phyloP scores from a whole-genome alignment of 2,797 vertebrate genomes.

The Catamblyrhynchus diadema region DNA sequence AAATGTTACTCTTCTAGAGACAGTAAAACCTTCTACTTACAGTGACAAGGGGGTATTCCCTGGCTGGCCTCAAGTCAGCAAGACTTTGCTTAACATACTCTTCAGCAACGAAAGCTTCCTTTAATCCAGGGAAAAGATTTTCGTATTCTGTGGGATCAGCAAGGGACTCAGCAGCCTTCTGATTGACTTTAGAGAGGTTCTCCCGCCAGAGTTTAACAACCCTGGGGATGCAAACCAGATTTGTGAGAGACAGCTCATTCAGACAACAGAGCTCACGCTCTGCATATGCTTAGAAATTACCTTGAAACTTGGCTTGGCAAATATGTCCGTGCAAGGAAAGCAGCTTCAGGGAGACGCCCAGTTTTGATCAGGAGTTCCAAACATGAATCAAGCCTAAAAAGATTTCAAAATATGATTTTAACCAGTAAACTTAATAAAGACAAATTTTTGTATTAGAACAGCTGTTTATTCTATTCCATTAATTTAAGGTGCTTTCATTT shows the following conservation, averaged over 20 bases:
- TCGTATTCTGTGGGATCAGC: conserved; percentile 98
- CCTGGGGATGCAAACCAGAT: conserved; percentile 52
- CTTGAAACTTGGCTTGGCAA: conserved; percentile 97
- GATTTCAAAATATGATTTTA: not conserved
- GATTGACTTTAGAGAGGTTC: conserved; percentile 92
- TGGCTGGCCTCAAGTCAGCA: conserved; percentile 82
- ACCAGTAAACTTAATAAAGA: not conserved
- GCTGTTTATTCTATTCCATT: not conserved
- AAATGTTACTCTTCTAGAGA: conserved; percentile 85
- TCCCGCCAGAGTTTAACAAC: conserved; percentile 98
- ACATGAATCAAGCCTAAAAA: conserved; percentile 89
- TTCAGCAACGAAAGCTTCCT: conserved; percentile 92
- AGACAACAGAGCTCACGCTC: not conserved
- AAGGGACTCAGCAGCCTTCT: conserved; percentile 96
- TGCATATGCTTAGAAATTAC: conserved; percentile 50
- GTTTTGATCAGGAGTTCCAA: conserved; percentile 95
- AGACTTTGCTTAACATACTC: conserved; percentile 86
- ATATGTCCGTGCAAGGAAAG: conserved; percentile 95
- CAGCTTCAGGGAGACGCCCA: conserved; percentile 94
- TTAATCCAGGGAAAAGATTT: conserved; percentile 96
- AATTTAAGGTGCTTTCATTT: not conserved
- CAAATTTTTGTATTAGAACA: not conserved
- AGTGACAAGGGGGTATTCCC: conserved; percentile 90
- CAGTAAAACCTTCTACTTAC: conserved; percentile 74
- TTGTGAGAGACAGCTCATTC: not conserved